Conservation (phyloP, 37 sponge, comb jelly and placozoan genomes). For the Chondrilla cf. caribensis region DNA sequence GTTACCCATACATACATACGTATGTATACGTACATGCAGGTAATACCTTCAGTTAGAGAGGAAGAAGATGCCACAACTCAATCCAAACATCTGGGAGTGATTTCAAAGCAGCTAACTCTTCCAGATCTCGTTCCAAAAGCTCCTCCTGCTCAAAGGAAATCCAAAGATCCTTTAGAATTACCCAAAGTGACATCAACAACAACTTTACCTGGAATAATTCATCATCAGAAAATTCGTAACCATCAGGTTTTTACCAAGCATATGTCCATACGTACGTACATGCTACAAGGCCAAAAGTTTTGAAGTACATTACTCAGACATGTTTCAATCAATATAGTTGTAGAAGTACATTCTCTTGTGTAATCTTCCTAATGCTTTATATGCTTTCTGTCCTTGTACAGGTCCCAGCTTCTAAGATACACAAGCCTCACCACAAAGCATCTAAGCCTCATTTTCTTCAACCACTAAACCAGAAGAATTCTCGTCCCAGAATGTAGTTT, state of each 20-base stretch:
- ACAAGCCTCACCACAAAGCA: slow-evolving; percentile 22
- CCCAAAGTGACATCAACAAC: not conserved
- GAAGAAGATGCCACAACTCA: not conserved
- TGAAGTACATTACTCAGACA: too few species aligned
- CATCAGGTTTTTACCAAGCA: not conserved
- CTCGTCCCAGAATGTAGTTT: not conserved
- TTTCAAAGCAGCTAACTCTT: not conserved
- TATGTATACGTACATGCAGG: not conserved
- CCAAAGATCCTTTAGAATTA: not conserved
- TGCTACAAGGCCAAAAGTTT: too few species aligned
- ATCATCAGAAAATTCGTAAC: not conserved
- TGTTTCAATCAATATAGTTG: too few species aligned
- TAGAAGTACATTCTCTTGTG: too few species aligned
- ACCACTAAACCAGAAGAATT: slow-evolving; percentile 3
- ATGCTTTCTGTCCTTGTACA: not conserved
- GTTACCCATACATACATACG: not conserved
- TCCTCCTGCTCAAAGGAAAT: not conserved
- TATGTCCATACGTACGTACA: not conserved
- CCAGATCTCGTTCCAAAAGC: slow-evolving; percentile 10
- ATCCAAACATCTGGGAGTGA: not conserved
- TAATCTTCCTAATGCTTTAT: too few species aligned
- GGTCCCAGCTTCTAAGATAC: not conserved
- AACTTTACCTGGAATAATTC: not conserved
- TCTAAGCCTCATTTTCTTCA: slow-evolving; percentile 23
- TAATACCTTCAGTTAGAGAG: not conserved